phyloP scores from a whole-genome alignment of 1,140 invertebrate genomes.

The Drosophila sucinea region DNA sequence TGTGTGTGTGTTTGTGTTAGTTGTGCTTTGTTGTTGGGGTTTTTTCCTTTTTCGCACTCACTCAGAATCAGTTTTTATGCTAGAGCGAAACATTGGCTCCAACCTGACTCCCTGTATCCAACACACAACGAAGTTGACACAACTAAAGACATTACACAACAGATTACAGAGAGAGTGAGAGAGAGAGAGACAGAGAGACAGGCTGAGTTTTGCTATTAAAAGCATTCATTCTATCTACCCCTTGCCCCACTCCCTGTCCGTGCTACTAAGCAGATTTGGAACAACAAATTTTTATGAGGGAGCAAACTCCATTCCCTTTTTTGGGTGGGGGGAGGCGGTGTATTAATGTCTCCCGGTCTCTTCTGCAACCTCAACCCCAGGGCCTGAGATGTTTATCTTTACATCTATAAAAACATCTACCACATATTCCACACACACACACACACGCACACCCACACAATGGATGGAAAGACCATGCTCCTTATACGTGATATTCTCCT shows the following conservation, averaged over 20 bases:
- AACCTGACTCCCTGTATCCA: conserved; percentile 26
- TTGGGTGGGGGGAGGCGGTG: conserved; percentile 20
- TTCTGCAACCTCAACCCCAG: conserved; percentile 25
- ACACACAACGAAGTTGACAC: conserved; percentile 72
- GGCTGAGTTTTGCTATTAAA: conserved; percentile 58
- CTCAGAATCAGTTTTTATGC: conserved; percentile 67
- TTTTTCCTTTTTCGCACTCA: conserved; percentile 68
- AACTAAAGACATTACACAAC: conserved; percentile 83
- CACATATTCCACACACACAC: conserved; percentile 6
- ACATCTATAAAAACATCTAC: conserved; percentile 62
- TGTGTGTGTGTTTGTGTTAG: neutral
- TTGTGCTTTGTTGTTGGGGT: conserved; percentile 30
- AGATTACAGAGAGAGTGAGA: conserved; percentile 61
- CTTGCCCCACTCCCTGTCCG: conserved; percentile 9
- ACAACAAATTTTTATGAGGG: conserved; percentile 77
- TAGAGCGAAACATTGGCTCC: conserved; percentile 27
- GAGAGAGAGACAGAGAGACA: conserved; percentile 13
- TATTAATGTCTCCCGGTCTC: conserved; percentile 45
- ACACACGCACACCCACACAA: conserved; percentile 17
- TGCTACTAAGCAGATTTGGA: conserved; percentile 63
- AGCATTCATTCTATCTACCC: conserved; percentile 5
- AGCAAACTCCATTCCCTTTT: neutral
- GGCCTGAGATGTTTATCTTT: conserved; percentile 59
- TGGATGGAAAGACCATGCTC: conserved; percentile 39
- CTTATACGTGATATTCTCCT: conserved; percentile 52